These are phyloP conservation scores for Cephalopholis sonnerati DNA, from an alignment of 2,113 vertebrate species.

Conservation along the genomic window DNA sequence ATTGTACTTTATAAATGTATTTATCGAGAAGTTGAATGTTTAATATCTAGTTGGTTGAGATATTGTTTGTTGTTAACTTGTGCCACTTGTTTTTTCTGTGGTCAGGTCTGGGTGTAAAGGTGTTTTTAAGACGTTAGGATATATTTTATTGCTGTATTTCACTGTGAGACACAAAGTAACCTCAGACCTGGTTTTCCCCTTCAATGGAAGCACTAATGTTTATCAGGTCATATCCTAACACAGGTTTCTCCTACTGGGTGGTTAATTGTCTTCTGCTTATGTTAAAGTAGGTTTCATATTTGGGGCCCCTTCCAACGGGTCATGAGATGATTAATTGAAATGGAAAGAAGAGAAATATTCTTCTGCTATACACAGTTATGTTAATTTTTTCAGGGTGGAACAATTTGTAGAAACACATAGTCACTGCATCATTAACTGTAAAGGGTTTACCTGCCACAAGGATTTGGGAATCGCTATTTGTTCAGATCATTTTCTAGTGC, in stretches of 20 bases:
- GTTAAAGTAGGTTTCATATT: neutral
- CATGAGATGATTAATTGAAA: neutral
- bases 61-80: constrained; percentile 36
- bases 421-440: neutral
- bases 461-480: neutral
- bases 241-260: neutral
- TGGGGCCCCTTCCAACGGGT: neutral
- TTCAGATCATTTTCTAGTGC: neutral
- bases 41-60: constrained; percentile 16
- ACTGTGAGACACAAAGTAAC: constrained; percentile 53
- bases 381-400: neutral
- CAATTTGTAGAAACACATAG: neutral
- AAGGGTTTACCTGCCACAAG: neutral
- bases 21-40: constrained; percentile 57
- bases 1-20: constrained; percentile 47
- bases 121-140: constrained; percentile 17
- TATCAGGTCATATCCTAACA: neutral
- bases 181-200: neutral
- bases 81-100: constrained; percentile 33
- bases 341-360: neutral
- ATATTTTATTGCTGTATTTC: constrained; percentile 46
- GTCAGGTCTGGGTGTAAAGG: constrained; percentile 9
- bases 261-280: constrained; percentile 10
- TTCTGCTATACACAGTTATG: neutral
- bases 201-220: neutral